Conservation (phyloP, 92 coral and sea anemone genomes). For the Nematostella vectensis region DNA sequence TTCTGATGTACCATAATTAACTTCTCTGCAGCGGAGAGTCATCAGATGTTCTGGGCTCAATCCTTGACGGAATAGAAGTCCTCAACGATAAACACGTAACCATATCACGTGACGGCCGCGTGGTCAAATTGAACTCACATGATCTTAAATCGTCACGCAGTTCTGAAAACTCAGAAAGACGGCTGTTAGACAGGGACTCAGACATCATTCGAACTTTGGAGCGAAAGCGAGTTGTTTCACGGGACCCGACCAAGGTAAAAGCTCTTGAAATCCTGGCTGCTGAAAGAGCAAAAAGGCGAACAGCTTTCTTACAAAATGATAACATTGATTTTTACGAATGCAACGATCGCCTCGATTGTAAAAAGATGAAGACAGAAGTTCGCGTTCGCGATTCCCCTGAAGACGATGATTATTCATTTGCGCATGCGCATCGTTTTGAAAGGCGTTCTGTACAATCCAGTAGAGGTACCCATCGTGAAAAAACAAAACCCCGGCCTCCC, state of each 20-base stretch:
- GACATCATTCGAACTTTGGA: background rate
- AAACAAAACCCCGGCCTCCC: too few relatives aligned
- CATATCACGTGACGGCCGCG: constrained; percentile 57
- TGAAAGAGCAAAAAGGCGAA: background rate
- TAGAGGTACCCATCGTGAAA: too few relatives aligned
- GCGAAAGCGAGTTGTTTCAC: background rate
- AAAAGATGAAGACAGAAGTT: too few relatives aligned
- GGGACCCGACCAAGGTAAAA: background rate
- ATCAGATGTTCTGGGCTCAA: constrained; percentile 56
- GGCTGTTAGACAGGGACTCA: background rate
- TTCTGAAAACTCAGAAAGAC: background rate
- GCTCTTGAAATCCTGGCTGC: background rate
- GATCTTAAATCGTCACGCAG: background rate
- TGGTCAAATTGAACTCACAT: constrained; percentile 20
- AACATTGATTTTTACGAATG: too few relatives aligned
- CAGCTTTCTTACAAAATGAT: too few relatives aligned
- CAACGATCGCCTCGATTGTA: too few relatives aligned
- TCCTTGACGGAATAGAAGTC: constrained; percentile 68
- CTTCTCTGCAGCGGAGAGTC: too few relatives aligned
- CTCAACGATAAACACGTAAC: constrained; percentile 43
- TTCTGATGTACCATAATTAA: too few relatives aligned
- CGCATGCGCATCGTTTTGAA: too few relatives aligned
- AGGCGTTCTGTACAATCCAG: too few relatives aligned
- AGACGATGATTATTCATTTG: too few relatives aligned
- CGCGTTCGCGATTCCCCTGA: too few relatives aligned